Percentiles rank a stretch among this genome's conserved stretches.
phyloP scores from a whole-genome alignment of 2,888 invertebrate genomes.

The Malacosoma neustria region DNA sequence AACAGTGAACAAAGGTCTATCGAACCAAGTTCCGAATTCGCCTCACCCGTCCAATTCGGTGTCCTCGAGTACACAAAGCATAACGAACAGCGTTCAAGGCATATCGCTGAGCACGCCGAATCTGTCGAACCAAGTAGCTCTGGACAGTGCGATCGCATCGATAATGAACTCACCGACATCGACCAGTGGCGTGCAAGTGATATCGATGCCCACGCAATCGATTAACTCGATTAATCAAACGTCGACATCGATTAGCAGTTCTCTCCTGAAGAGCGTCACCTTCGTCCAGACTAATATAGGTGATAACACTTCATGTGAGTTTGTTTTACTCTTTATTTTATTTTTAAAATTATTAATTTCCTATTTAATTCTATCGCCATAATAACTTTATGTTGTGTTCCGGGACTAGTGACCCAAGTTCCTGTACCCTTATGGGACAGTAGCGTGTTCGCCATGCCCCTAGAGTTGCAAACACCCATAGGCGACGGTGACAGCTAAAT shows the following conservation, averaged over 20 bases:
- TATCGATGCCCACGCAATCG: slow-evolving; percentile 31
- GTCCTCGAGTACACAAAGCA: slow-evolving; percentile 38
- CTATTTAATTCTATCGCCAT: neutral
- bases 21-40: slow-evolving; percentile 36
- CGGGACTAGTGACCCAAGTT: too few relatives aligned
- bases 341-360: neutral
- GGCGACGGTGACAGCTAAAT: too few relatives aligned
- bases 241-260: slow-evolving; percentile 30
- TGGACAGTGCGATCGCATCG: slow-evolving; percentile 60
- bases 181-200: slow-evolving; percentile 43
- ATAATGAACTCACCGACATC: slow-evolving; percentile 55
- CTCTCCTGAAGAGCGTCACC: slow-evolving; percentile 57
- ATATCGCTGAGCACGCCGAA: slow-evolving; percentile 51
- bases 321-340: slow-evolving; percentile 1
- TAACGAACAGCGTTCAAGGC: slow-evolving; percentile 60
- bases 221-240: slow-evolving; percentile 20
- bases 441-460: too few relatives aligned
- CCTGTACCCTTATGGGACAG: too few relatives aligned
- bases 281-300: slow-evolving; percentile 53
- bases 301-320: slow-evolving; percentile 50
- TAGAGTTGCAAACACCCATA: too few relatives aligned
- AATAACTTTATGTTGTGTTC: neutral
- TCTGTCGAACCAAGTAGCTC: slow-evolving; percentile 42
- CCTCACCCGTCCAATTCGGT: slow-evolving; percentile 34
- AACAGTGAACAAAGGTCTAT: slow-evolving; percentile 33